A percentile compares a stretch with the other conserved stretches of the same genome.
Evolutionary conservation across 2,797 vertebrate genomes (phyloP).

Genomic region (Cirrhinus mrigala): DNA sequence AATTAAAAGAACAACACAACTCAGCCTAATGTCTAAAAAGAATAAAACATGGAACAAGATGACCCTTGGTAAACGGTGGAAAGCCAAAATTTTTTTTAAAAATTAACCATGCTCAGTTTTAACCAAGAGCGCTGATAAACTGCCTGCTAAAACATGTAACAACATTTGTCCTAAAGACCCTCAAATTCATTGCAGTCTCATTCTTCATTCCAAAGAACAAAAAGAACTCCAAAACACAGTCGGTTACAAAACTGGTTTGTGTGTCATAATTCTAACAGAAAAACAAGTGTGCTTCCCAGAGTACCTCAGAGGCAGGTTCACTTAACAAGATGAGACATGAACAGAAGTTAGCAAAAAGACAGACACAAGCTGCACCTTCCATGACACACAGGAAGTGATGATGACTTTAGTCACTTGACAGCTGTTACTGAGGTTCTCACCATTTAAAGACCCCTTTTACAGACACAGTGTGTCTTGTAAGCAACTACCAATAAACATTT

Average conservation of each 20-base stretch:
- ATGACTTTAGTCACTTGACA: constrained; percentile 5
- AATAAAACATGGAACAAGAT: neutral
- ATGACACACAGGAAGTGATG: constrained; percentile 11
- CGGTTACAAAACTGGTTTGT: constrained; percentile 14
- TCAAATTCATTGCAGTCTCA: neutral
- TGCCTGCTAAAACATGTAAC: neutral
- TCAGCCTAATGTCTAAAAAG: neutral
- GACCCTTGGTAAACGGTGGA: neutral
- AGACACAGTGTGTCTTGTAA: neutral
- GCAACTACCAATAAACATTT: neutral
- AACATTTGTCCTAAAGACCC: neutral
- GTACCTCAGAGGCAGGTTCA: neutral
- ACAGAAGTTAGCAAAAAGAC: neutral
- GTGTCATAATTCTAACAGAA: neutral
- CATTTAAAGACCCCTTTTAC: neutral
- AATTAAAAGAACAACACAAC: neutral
- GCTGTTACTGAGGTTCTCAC: neutral
- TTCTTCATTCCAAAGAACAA: neutral
- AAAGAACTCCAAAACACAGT: neutral
- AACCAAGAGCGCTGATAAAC: neutral
- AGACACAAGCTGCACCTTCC: neutral
- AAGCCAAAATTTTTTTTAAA: neutral
- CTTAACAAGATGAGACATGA: constrained; percentile 31
- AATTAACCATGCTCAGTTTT: neutral
- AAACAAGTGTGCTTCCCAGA: neutral